phyloP scores from a whole-genome alignment of 1,140 invertebrate species.

The Pseudomyrmex dendroicus region DNA sequence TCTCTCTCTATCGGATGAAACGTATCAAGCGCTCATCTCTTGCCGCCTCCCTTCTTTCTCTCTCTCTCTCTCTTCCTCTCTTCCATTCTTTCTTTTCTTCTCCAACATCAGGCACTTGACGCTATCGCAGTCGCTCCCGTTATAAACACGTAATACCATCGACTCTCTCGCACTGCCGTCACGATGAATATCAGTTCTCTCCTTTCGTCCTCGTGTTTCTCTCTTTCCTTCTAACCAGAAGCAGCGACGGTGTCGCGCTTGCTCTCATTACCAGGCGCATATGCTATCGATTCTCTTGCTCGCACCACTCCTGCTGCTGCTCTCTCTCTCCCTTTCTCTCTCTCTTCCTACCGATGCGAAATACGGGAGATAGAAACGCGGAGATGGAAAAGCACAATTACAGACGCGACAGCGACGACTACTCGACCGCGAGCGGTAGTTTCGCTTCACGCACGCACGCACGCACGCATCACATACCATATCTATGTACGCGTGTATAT shows the following conservation, averaged over 20 bases:
- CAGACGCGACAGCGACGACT: conserved; percentile 65
- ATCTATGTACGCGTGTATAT: conserved; percentile 46
- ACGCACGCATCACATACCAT: background rate
- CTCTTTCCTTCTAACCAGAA: background rate
- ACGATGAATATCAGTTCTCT: conserved; percentile 2
- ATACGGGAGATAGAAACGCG: conserved; percentile 48
- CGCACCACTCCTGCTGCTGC: too few species aligned
- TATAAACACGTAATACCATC: conserved; percentile 6
- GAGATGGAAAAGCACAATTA: conserved; percentile 74
- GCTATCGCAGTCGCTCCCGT: conserved; percentile 5
- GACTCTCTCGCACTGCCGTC: conserved; percentile 9
- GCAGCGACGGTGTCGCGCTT: background rate
- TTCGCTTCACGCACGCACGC: background rate
- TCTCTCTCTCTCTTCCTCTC: too few species aligned
- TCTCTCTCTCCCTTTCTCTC: background rate
- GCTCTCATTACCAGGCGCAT: background rate
- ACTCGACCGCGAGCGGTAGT: conserved; percentile 39
- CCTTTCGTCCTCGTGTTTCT: conserved; percentile 18
- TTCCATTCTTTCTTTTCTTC: background rate
- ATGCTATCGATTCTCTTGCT: conserved; percentile 20
- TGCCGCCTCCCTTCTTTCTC: background rate
- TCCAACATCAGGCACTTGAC: background rate
- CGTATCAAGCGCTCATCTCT: conserved; percentile 4
- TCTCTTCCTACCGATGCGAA: conserved; percentile 29
- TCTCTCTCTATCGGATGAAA: conserved; percentile 7